phyloP scores from a whole-genome alignment of 2,797 vertebrate species.

The Scomberomorus guttatus region DNA sequence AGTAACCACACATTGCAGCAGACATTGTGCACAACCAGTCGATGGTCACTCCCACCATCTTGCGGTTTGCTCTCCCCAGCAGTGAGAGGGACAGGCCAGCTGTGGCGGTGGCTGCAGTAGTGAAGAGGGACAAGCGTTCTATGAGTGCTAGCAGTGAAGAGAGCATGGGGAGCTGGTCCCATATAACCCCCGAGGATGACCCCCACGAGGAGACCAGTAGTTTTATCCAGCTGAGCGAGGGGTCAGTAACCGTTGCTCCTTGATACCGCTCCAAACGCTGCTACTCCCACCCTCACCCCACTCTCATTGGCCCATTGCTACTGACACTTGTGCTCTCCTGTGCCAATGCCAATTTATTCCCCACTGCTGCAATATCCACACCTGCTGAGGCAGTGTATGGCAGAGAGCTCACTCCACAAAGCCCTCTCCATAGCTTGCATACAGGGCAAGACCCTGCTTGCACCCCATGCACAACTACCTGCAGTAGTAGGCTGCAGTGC shows the following conservation, averaged over 20 bases:
- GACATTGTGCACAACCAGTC: conserved; percentile 51
- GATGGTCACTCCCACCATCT: conserved; percentile 70
- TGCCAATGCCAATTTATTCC: conserved; percentile 55
- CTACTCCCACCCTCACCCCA: conserved; percentile 71
- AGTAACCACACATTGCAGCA: conserved; percentile 29
- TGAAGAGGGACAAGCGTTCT: conserved; percentile 87
- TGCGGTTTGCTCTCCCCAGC: conserved; percentile 84
- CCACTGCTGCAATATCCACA: conserved; percentile 56
- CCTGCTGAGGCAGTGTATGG: conserved; percentile 53
- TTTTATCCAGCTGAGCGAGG: conserved; percentile 96
- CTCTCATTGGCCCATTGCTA: conserved; percentile 79
- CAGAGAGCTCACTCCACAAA: conserved; percentile 52
- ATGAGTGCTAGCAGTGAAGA: conserved; percentile 95
- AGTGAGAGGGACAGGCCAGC: conserved; percentile 81
- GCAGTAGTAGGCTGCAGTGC: conserved; percentile 45
- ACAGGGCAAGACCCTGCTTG: conserved; percentile 36
- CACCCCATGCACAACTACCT: conserved; percentile 38
- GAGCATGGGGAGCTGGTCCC: conserved; percentile 97
- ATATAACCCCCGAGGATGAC: conserved; percentile 94
- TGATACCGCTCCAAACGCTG: conserved; percentile 67
- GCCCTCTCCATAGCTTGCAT: conserved; percentile 64
- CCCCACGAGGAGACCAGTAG: conserved; percentile 96
- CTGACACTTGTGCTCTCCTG: conserved; percentile 68
- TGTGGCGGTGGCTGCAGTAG: conserved; percentile 82
- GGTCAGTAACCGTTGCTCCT: conserved; percentile 90